Conservation (phyloP, 2,113 vertebrate genomes). For the Gavialis gangeticus region DNA sequence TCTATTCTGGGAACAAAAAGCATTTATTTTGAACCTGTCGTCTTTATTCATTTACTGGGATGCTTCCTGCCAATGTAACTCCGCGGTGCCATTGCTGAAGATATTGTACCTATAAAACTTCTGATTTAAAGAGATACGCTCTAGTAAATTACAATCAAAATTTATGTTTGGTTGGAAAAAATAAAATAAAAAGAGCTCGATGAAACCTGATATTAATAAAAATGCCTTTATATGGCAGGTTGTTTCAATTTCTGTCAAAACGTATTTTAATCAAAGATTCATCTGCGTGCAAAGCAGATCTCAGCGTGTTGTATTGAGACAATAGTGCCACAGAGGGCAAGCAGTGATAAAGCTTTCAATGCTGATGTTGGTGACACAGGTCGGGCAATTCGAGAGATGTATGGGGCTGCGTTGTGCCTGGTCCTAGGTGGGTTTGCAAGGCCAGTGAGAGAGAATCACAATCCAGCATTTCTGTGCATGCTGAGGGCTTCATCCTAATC, state of each 20-base stretch:
- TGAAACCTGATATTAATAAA: conserved; percentile 44
- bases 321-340: neutral
- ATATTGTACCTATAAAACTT: conserved; percentile 51
- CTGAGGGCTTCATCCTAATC: neutral
- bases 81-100: conserved; percentile 20
- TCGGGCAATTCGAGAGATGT: neutral
- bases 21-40: conserved; percentile 28
- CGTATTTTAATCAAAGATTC: neutral
- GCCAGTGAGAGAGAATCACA: neutral
- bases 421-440: neutral
- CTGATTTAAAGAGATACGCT: neutral
- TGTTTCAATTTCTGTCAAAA: neutral
- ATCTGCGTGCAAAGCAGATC: neutral
- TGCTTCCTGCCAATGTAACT: conserved; percentile 41
- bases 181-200: conserved; percentile 13
- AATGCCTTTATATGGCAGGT: neutral
- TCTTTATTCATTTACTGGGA: conserved; percentile 48
- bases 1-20: conserved; percentile 37
- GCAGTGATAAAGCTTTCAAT: neutral
- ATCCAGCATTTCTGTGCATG: neutral
- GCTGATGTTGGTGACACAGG: neutral
- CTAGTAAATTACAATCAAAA: conserved; percentile 51
- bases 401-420: neutral
- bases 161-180: neutral
- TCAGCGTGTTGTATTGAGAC: neutral